Evolutionary conservation across 2,797 vertebrate genomes (phyloP).

Genomic region (Gallinago stenura): DNA sequence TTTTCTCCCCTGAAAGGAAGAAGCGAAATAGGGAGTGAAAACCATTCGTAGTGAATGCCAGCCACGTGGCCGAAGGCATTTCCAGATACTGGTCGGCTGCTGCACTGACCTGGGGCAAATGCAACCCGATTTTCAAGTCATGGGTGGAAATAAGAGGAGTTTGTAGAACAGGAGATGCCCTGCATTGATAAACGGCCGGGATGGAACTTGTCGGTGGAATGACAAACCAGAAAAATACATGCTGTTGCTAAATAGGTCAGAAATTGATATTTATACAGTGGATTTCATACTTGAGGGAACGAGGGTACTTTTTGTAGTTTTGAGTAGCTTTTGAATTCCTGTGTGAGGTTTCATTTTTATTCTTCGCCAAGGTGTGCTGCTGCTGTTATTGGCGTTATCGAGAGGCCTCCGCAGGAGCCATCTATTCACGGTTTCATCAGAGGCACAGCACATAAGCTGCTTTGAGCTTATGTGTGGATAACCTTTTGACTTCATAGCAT

Average conservation of each 20-base stretch:
- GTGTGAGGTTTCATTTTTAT: not conserved
- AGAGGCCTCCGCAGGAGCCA: not conserved
- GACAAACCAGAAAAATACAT: not conserved
- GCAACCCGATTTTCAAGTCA: not conserved
- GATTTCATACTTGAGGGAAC: accelerated
- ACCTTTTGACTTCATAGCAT: constrained; percentile 33
- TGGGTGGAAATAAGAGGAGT: not conserved
- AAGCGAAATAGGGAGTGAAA: not conserved
- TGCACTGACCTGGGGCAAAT: accelerated
- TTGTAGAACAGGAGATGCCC: not conserved
- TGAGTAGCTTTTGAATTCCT: not conserved
- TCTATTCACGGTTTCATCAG: not conserved
- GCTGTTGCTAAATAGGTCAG: not conserved
- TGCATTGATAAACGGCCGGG: not conserved
- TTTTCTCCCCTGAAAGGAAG: not conserved
- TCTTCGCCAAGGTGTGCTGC: not conserved
- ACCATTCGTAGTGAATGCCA: accelerated
- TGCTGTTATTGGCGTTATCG: not conserved
- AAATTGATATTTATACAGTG: not conserved
- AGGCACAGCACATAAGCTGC: not conserved
- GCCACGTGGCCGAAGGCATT: accelerated
- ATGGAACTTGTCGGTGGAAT: not conserved
- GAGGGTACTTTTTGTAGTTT: not conserved
- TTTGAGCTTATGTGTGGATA: not conserved
- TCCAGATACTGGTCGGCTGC: accelerated